phyloP scores from a whole-genome alignment of 2,113 vertebrate genomes.

The Aphyosemion australe region DNA sequence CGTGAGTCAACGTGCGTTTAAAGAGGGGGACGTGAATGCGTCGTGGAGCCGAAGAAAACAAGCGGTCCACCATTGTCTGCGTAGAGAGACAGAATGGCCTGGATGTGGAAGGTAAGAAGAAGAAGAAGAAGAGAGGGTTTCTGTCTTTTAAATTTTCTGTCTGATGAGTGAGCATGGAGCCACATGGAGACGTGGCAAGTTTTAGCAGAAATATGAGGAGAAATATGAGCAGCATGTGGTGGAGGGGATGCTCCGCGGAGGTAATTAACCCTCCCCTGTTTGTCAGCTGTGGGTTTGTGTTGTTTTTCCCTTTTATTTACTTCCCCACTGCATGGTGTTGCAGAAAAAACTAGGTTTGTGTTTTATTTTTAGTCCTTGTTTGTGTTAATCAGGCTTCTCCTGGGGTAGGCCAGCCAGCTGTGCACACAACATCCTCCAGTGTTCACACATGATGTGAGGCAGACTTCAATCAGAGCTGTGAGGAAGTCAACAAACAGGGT shows the following conservation, averaged over 20 bases:
- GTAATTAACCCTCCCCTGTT: constrained; percentile 12
- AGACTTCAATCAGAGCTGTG: not conserved
- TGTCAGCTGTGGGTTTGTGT: not conserved
- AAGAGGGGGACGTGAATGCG: constrained; percentile 27
- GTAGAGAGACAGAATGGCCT: constrained; percentile 76
- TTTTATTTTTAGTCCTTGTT: not conserved
- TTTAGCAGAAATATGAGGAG: constrained; percentile 25
- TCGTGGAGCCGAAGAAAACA: constrained; percentile 20
- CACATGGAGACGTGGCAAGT: not conserved
- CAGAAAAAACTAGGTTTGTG: not conserved
- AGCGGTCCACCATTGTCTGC: constrained; percentile 68
- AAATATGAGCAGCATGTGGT: constrained; percentile 18
- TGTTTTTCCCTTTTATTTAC: not conserved
- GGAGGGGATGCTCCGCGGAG: constrained; percentile 39
- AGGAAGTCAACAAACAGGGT: constrained; percentile 3
- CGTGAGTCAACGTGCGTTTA: constrained; percentile 18
- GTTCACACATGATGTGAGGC: constrained; percentile 22
- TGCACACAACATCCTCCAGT: constrained; percentile 23
- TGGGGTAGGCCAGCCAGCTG: constrained; percentile 28
- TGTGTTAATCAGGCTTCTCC: not conserved
- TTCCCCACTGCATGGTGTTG: not conserved
- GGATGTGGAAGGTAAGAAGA: constrained; percentile 83
- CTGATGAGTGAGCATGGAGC: not conserved
- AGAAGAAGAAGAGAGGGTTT: constrained; percentile 51
- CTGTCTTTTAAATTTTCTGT: not conserved